These are phyloP conservation scores for Petrocephalus microphthalmus DNA, from an alignment of 2,113 vertebrate species.

Conservation along the genomic window DNA sequence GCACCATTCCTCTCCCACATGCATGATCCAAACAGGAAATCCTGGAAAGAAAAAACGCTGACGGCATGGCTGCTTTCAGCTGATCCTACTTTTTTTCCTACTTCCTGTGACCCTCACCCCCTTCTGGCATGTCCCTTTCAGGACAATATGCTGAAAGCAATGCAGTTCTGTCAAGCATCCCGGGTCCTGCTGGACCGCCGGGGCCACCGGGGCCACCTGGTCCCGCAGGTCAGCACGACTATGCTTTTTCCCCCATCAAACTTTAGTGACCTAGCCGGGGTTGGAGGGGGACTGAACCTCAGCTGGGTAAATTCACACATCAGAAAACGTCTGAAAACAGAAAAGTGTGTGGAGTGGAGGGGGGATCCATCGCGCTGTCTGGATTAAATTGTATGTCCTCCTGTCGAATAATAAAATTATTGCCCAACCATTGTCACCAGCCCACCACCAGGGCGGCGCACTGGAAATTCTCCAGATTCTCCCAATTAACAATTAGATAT, in stretches of 20 bases:
- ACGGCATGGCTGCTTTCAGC: not conserved
- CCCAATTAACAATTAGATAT: not conserved
- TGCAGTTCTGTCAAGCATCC: constrained; percentile 2
- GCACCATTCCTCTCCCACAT: not conserved
- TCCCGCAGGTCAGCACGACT: constrained; percentile 48
- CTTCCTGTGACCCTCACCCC: not conserved
- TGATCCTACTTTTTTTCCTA: not conserved
- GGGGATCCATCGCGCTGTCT: no score
- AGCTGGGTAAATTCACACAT: not conserved
- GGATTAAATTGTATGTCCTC: not conserved
- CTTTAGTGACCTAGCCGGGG: not conserved
- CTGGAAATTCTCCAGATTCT: not conserved
- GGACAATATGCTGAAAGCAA: constrained; percentile 26
- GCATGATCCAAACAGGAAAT: not conserved
- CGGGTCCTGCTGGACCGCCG: constrained; percentile 39
- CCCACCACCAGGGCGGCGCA: not conserved
- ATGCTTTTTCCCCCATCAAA: not conserved
- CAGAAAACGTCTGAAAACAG: not conserved
- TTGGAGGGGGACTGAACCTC: not conserved
- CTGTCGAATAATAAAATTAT: not conserved
- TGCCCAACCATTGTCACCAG: not conserved
- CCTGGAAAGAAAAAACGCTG: not conserved
- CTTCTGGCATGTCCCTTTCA: constrained; percentile 24
- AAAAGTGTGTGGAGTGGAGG: not conserved
- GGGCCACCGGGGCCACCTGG: constrained; percentile 59